Evolutionary conservation across 2,113 vertebrate genomes (phyloP), one percentile per base, ranked within the genome.

Genomic region (Cisticola juncidis): DNA sequence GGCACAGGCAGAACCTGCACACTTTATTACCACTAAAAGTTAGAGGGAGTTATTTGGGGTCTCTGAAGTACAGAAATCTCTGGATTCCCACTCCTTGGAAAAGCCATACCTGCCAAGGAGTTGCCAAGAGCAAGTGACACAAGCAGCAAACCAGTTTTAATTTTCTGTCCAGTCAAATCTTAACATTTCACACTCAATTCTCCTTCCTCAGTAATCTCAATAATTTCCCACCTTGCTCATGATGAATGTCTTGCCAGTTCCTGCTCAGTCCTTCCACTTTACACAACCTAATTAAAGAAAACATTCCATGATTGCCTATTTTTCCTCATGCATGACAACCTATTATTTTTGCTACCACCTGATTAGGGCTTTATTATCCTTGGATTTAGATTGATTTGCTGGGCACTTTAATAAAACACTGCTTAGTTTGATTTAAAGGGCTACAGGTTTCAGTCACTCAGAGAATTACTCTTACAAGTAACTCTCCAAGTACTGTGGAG

Each of bases 271-370:
- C 99, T 98, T 99, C 98, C 98, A 99, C 98, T 99, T 99, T 99
- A 99, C 98, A 98, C 89, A 97, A 98, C 99, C 99, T 99, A 99
- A 99, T 99, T 99, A 99, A 99, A 99, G 99, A 99, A 99, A 99
- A 99, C 99, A 99, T 99, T 99, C 98, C 98, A 99, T 99, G 99
- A 99, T 99, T 99, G 99, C 99, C 99, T 99, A 99, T 99, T 99
- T 99, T 99, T 99, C 98, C 98, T 99, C 98, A 99, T 99, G 99
- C 99, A 99, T 99, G 99, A 99, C 99, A 99, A 99, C 99, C 99
- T 99, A 99, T 99, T 99, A 99, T 99, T 99, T 99, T 99, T 98
- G 98, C 98, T 98, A 98, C 98, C 98, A 99, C 99, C 99, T 99
- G 99, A 99, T 99, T 99, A 99, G 99, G 98, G 98, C 98, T 98